Evolutionary conservation across 2,888 invertebrate genomes (phyloP).

Genomic region (Drosophila meridionalis): DNA sequence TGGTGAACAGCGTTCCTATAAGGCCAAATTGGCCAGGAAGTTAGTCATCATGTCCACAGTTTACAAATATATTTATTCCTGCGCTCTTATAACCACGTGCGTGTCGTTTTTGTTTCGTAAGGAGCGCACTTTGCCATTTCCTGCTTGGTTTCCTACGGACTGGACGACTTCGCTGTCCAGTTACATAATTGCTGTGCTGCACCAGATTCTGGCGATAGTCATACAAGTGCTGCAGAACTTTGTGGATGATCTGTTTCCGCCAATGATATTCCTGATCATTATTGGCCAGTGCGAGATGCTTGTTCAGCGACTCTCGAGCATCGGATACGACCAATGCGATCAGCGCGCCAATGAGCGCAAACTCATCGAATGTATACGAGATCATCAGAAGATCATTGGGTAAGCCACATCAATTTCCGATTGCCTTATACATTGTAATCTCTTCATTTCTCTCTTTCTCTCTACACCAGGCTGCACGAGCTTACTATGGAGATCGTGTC

Average conservation of each 20-base stretch:
- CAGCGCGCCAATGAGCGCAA: slow-evolving; percentile 42
- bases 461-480: slow-evolving; percentile 39
- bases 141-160: slow-evolving; percentile 59
- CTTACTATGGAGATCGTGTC: slow-evolving; percentile 45
- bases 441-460: no score
- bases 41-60: slow-evolving; percentile 21
- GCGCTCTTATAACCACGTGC: slow-evolving; percentile 2
- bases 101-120: slow-evolving; percentile 10
- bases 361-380: slow-evolving; percentile 56
- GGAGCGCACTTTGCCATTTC: slow-evolving; percentile 46
- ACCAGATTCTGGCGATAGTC: slow-evolving; percentile 29
- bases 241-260: slow-evolving; percentile 54
- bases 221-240: slow-evolving; percentile 45
- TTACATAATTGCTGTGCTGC: slow-evolving; percentile 27
- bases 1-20: slow-evolving; percentile 2
- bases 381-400: slow-evolving; percentile 59
- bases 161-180: slow-evolving; percentile 44
- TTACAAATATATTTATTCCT: slow-evolving; percentile 21
- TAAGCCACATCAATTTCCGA: slow-evolving; percentile 15
- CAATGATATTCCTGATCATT: slow-evolving; percentile 38
- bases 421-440: no score
- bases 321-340: slow-evolving; percentile 41
- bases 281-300: slow-evolving; percentile 55
- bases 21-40: background rate
- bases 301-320: slow-evolving; percentile 42